A percentile compares a stretch with the other conserved stretches of the same genome.
phyloP scores from a whole-genome alignment of 2,797 vertebrate species.

The Monodelphis domestica region DNA sequence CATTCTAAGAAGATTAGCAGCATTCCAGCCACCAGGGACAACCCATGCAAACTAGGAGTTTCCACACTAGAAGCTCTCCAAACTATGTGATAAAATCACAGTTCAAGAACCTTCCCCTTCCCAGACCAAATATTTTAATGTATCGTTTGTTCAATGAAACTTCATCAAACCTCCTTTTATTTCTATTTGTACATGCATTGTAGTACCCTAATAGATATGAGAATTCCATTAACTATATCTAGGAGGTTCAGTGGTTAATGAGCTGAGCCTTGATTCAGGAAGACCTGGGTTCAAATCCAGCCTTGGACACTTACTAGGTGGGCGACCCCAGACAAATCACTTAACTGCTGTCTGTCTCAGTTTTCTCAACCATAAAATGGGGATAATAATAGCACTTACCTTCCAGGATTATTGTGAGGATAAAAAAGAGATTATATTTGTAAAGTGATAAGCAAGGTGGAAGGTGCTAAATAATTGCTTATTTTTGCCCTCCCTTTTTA shows the following conservation, averaged over 20 bases:
- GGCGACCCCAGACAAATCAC: neutral
- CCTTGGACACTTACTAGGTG: neutral
- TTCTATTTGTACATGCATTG: neutral
- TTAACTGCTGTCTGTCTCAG: neutral
- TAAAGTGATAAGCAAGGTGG: neutral
- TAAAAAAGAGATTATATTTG: neutral
- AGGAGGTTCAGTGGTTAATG: neutral
- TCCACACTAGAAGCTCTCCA: neutral
- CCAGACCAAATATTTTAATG: neutral
- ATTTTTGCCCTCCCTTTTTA: neutral
- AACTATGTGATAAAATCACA: neutral
- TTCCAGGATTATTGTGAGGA: neutral
- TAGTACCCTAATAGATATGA: neutral
- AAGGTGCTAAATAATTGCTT: neutral
- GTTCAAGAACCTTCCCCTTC: neutral
- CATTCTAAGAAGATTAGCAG: neutral
- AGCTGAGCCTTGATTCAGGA: neutral
- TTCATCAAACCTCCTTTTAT: neutral
- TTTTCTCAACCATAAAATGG: neutral
- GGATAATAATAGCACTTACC: neutral
- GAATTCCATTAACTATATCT: neutral
- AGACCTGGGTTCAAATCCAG: neutral
- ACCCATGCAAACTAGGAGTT: neutral
- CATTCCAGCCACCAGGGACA: neutral
- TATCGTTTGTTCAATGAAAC: neutral